Percentiles rank a stretch among this genome's conserved stretches.
phyloP scores from a whole-genome alignment of 2,113 vertebrate genomes.

The Pteruthius melanotis region DNA sequence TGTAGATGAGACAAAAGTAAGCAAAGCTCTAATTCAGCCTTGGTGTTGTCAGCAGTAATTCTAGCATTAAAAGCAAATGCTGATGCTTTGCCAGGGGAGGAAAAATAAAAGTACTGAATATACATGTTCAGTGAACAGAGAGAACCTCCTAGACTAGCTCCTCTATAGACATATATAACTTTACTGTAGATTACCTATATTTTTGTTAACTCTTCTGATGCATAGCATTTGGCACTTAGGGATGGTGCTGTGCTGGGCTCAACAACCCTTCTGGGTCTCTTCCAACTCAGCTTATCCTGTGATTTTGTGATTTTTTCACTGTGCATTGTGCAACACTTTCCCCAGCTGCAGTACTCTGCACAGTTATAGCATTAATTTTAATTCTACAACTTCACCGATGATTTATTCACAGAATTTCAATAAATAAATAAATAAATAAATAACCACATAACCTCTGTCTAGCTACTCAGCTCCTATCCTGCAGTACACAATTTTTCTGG shows the following conservation, averaged over 20 bases:
- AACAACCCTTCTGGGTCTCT: background rate
- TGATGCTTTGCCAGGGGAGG: background rate
- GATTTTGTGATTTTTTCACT: background rate
- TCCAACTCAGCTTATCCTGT: background rate
- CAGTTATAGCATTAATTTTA: background rate
- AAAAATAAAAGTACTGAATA: background rate
- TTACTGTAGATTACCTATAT: background rate
- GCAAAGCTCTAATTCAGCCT: background rate
- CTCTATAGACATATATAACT: background rate
- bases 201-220: background rate
- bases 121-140: background rate
- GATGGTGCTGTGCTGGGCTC: background rate
- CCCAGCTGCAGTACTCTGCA: background rate
- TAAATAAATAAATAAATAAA: background rate
- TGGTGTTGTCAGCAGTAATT: background rate
- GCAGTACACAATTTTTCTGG: background rate
- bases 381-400: background rate
- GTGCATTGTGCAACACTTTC: background rate
- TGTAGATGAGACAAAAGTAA: slow-evolving; percentile 12
- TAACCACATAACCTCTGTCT: background rate
- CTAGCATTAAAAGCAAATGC: background rate
- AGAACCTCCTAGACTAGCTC: background rate
- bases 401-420: background rate
- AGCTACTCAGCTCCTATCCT: background rate
- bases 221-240: background rate